Percentiles rank a stretch among this genome's conserved stretches.
These are phyloP conservation scores for Sturmia bella DNA, from an alignment of 2,888 invertebrate species.

Conservation along the genomic window DNA sequence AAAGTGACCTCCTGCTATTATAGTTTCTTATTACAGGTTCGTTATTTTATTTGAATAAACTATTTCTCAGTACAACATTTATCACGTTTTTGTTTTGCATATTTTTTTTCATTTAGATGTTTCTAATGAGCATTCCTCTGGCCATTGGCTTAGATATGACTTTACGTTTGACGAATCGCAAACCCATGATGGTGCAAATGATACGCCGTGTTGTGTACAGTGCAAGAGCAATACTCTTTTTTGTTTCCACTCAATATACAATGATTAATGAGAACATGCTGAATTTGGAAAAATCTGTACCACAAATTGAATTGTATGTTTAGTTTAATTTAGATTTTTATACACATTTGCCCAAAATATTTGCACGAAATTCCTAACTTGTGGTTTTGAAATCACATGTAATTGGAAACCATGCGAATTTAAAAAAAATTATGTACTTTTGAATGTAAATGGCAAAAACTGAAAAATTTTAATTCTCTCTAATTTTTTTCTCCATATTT, in stretches of 20 bases:
- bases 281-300: conserved; percentile 21
- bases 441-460: no score
- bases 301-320: conserved; percentile 52
- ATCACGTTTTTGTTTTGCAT: neutral
- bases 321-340: no score
- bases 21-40: conserved; percentile 16
- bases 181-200: neutral
- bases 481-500: neutral
- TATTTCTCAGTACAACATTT: no score
- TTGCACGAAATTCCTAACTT: neutral
- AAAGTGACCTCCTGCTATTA: neutral
- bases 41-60: neutral
- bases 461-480: no score
- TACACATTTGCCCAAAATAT: no score
- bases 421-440: no score
- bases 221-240: neutral
- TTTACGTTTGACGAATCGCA: neutral
- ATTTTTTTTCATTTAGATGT: neutral
- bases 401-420: no score
- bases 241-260: neutral
- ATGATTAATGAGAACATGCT: conserved; percentile 34
- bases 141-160: neutral
- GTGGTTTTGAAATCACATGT: neutral
- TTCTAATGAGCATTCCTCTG: conserved; percentile 4
- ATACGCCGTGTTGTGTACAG: conserved; percentile 13